Base-by-base conservation (phyloP, 2,888 invertebrate species). In the Buathra laborator region DNA sequence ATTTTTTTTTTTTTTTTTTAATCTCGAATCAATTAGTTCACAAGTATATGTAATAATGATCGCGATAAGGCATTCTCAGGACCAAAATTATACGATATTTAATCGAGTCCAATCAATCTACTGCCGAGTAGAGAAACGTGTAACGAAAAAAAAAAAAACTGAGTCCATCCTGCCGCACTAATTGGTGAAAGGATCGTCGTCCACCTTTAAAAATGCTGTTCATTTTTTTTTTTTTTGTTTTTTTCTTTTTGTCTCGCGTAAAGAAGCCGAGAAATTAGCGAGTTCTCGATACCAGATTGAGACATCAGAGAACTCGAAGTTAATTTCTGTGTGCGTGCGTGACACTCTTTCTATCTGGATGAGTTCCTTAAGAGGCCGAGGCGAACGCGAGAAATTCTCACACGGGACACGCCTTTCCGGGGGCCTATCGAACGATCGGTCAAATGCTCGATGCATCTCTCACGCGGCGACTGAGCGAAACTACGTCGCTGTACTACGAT, bases 371-470 rank as follows among this genome's bases (percentile, higher is more conserved):
- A 32, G 66, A 67, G 67, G 56, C 29, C 16, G 53, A 37, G 7
- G 37, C 59, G 72, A 83, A 74, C 59, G 48, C 67, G 83, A 71
- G 78, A 78, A 78, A 83, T 78, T 74, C 67, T 48, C 53, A 46
- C 51, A 24, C 16, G 32, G 16, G 82, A 74, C 72, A 68, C 78
- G 74, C 78, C 83, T 71, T 74, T 78, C 68, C 16, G 24, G 70
- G 70, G 70, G 70, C 62, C 37, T 71, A 76, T 76, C 72, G 78
- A 67, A 62, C 68, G 43, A 71, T 71, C 51, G 62, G 44, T 32
- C 19, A 51, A 62, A 51, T 79, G 51, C 51, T 64, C 71, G 70
- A 62, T 64, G 62, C 67, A 64, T 56, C 66, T n/a, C 32, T 7
- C 24, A 9, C 16, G n/a, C 16, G n/a, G n/a, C 29, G 32, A 59